A percentile compares a stretch with the other conserved stretches of the same genome.
Evolutionary conservation across 64 coral and sea anemone species (phyloP).

Genomic region (Anthopleura sola): DNA sequence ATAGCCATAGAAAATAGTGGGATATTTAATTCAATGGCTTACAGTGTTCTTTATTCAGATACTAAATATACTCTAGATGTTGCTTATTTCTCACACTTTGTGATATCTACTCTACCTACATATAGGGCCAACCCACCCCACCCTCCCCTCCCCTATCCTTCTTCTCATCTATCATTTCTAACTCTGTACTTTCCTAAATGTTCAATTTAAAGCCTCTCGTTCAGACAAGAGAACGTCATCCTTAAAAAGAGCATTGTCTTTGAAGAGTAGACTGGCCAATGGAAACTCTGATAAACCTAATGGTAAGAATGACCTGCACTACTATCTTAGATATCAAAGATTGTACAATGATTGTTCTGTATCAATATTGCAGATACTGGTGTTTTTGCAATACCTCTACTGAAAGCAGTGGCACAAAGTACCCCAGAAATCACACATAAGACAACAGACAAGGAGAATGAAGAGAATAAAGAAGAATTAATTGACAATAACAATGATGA

Average conservation of each 20-base stretch:
- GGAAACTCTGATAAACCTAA: slow-evolving; percentile 59
- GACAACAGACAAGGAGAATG: slow-evolving; percentile 7
- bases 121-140: no score
- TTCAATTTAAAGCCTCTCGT: slow-evolving; percentile 16
- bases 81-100: neutral
- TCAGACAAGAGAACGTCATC: slow-evolving; percentile 26
- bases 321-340: neutral
- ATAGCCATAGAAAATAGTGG: no score
- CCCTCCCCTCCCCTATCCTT: neutral
- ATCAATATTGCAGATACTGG: slow-evolving; percentile 59
- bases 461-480: slow-evolving; percentile 33
- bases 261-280: slow-evolving; percentile 45
- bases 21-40: no score
- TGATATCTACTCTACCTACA: no score
- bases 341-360: neutral
- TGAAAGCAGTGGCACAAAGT: slow-evolving; percentile 68
- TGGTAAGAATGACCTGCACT: neutral
- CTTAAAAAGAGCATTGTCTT: slow-evolving; percentile 74
- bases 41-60: neutral
- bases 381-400: slow-evolving; percentile 86
- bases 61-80: neutral
- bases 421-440: slow-evolving; percentile 27
- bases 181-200: neutral
- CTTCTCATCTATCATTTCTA: neutral
- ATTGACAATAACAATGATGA: slow-evolving; percentile 35